phyloP scores from a whole-genome alignment of 2,797 vertebrate species.

The Channa striata region DNA sequence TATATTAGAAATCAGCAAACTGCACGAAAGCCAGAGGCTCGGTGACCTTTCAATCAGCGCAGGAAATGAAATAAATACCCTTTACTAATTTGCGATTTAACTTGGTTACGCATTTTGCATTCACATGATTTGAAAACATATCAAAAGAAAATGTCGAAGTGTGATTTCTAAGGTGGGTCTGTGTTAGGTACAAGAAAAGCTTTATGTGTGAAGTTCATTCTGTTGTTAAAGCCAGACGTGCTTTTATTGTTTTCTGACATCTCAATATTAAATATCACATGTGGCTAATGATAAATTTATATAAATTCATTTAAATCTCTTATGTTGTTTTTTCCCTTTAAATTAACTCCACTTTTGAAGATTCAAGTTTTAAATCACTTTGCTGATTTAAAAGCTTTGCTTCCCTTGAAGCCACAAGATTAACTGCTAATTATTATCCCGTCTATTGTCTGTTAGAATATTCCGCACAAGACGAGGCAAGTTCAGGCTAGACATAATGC shows the following conservation, averaged over 20 bases:
- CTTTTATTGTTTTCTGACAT: no score
- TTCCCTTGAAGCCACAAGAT: no score
- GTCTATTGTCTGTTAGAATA: no score
- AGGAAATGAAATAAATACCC: background rate
- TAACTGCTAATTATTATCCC: no score
- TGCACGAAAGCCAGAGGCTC: background rate
- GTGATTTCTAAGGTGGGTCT: slow-evolving; percentile 38
- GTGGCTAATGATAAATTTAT: no score
- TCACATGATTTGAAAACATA: background rate
- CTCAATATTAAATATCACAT: no score
- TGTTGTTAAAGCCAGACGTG: no score
- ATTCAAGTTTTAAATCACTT: no score
- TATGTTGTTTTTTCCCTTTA: no score
- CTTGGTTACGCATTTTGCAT: background rate
- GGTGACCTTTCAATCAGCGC: background rate
- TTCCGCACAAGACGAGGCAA: background rate
- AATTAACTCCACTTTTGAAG: no score
- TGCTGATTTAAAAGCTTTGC: background rate
- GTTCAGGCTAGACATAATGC: background rate
- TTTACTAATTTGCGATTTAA: slow-evolving; percentile 26
- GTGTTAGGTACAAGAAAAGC: slow-evolving; percentile 29
- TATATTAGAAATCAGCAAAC: no score
- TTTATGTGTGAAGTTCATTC: slow-evolving; percentile 40
- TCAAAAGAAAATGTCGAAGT: slow-evolving; percentile 24
- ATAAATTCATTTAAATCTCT: no score